Percentiles rank a stretch among this genome's conserved stretches.
Conservation (phyloP, 2,113 vertebrate genomes). For the Blennius ocellaris region DNA sequence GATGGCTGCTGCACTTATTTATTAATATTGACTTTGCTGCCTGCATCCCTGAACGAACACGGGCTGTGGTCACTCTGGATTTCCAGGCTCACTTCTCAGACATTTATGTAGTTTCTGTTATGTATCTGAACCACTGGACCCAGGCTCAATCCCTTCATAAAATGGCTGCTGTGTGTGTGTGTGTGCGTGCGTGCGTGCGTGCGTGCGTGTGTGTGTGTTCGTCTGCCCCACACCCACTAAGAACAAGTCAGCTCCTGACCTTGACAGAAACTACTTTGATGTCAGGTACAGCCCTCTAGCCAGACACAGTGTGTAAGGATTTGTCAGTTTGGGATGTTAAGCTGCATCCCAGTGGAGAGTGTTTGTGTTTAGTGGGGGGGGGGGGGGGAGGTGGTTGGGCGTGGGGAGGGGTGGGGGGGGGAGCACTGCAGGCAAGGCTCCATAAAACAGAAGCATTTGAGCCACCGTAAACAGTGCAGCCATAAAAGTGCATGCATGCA, state of each 20-base stretch:
- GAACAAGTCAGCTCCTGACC: slow-evolving; percentile 56
- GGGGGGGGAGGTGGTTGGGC: no score
- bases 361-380: not conserved
- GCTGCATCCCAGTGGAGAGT: slow-evolving; percentile 27
- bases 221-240: slow-evolving; percentile 33
- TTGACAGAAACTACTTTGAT: slow-evolving; percentile 58
- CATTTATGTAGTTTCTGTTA: slow-evolving; percentile 9
- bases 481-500: slow-evolving; percentile 3
- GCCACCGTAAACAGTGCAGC: not conserved
- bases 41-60: not conserved
- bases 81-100: slow-evolving; percentile 15
- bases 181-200: no score
- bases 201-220: not conserved
- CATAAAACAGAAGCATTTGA: slow-evolving; percentile 6
- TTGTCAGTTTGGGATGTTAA: slow-evolving; percentile 47
- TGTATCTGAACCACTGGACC: slow-evolving; percentile 1
- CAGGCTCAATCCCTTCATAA: slow-evolving; percentile 25
- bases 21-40: slow-evolving; percentile 31
- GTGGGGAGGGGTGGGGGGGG: not conserved
- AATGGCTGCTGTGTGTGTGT: slow-evolving; percentile 38
- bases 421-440: slow-evolving; percentile 9
- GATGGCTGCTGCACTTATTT: not conserved
- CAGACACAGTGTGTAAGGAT: slow-evolving; percentile 41
- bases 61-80: slow-evolving; percentile 7
- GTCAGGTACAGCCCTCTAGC: slow-evolving; percentile 41